Evolutionary conservation across 2,113 vertebrate species (phyloP).

Genomic region (Propithecus coquereli): DNA sequence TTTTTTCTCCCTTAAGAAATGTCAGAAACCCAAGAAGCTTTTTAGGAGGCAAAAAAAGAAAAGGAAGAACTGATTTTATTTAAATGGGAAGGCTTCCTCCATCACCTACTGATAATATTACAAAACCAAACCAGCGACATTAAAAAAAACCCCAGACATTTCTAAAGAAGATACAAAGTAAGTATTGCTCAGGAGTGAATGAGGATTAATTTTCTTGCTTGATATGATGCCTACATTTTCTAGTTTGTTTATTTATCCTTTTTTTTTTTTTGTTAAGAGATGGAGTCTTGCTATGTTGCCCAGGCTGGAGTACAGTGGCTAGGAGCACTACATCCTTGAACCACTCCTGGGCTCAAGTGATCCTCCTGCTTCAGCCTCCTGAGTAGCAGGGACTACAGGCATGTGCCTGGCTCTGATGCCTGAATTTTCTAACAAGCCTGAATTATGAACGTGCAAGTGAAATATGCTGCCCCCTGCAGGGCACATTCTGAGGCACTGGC

Average conservation of each 20-base stretch:
- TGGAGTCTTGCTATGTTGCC: not conserved
- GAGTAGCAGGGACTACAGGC: not conserved
- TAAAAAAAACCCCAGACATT: not conserved
- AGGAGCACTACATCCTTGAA: not conserved
- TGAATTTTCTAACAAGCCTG: not conserved
- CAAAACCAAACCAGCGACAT: not conserved
- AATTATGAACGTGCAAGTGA: not conserved
- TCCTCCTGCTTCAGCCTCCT: not conserved
- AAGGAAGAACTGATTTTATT: not conserved
- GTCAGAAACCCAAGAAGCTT: not conserved
- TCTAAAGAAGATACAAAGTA: not conserved
- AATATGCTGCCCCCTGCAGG: not conserved
- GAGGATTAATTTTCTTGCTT: not conserved
- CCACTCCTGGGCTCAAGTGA: not conserved
- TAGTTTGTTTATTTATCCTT: not conserved
- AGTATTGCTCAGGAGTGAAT: not conserved
- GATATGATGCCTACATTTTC: not conserved
- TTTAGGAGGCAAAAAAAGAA: not conserved
- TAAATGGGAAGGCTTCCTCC: not conserved
- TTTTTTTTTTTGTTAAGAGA: not conserved
- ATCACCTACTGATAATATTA: not conserved
- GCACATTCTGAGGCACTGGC: not conserved
- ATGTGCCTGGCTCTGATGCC: not conserved
- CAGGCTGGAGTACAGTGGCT: not conserved
- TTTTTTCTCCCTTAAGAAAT: not conserved